phyloP scores from a whole-genome alignment of 1,140 invertebrate genomes.

The Drosophila pseudoananassae region DNA sequence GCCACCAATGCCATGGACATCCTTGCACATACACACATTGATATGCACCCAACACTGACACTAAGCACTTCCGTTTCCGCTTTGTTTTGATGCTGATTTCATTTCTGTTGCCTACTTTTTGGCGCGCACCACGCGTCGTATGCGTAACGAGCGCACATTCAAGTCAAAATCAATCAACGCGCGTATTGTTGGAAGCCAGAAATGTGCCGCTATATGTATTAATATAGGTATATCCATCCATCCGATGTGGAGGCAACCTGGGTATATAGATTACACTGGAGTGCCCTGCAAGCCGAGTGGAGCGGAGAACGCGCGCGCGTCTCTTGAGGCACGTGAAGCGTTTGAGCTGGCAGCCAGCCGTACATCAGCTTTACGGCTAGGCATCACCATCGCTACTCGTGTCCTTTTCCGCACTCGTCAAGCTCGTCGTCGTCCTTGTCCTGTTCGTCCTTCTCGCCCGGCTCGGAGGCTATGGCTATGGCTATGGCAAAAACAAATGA shows the following conservation, averaged over 20 bases:
- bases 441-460: constrained; percentile 21
- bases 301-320: constrained; percentile 62
- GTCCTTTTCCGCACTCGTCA: constrained; percentile 54
- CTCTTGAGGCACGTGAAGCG: constrained; percentile 74
- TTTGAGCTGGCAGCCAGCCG: constrained; percentile 67
- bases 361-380: constrained; percentile 74
- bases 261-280: background rate
- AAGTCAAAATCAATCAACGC: constrained; percentile 78
- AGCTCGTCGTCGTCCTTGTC: constrained; percentile 38
- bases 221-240: constrained; percentile 10
- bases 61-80: constrained; percentile 76
- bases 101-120: constrained; percentile 58
- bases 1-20: constrained; percentile 39
- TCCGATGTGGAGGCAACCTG: constrained; percentile 14
- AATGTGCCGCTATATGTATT: constrained; percentile 18
- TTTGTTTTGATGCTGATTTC: constrained; percentile 44
- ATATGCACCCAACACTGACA: constrained; percentile 27
- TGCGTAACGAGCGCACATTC: constrained; percentile 74
- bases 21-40: constrained; percentile 14
- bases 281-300: constrained; percentile 20
- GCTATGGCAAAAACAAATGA: constrained; percentile 49
- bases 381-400: constrained; percentile 32
- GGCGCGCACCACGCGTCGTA: constrained; percentile 69
- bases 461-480: constrained; percentile 20
- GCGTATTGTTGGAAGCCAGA: constrained; percentile 58